Evolutionary conservation across 2,113 vertebrate genomes (phyloP).

Genomic region (Sprattus sprattus): DNA sequence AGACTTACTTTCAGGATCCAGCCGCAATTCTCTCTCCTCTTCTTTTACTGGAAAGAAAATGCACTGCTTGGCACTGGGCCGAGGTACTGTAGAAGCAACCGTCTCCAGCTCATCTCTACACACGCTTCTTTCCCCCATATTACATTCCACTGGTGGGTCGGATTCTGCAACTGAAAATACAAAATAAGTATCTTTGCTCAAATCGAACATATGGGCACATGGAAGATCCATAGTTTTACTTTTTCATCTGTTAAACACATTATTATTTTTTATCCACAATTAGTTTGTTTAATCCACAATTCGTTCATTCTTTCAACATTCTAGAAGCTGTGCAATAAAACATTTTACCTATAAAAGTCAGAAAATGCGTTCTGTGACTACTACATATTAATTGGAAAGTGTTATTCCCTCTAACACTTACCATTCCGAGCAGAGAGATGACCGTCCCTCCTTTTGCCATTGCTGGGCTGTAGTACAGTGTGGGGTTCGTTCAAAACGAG

Average conservation of each 20-base stretch:
- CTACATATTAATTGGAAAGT: background rate
- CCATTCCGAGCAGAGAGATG: slow-evolving; percentile 44
- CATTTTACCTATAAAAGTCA: too few species aligned
- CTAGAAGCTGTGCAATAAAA: too few species aligned
- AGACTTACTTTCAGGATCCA: slow-evolving; percentile 46
- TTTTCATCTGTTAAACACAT: background rate
- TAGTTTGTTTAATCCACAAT: too few species aligned
- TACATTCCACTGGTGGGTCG: background rate
- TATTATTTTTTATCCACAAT: too few species aligned
- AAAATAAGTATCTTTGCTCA: background rate
- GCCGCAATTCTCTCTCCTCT: slow-evolving; percentile 67
- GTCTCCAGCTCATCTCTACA: background rate
- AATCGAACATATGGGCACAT: background rate
- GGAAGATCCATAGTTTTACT: background rate
- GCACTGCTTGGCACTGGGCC: slow-evolving; percentile 64
- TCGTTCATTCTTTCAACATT: too few species aligned
- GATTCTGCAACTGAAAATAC: background rate
- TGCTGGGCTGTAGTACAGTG: slow-evolving; percentile 40
- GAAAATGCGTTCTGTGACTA: background rate
- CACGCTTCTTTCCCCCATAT: background rate
- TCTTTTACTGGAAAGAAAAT: slow-evolving; percentile 76
- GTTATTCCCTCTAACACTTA: slow-evolving; percentile 44
- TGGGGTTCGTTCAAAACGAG: slow-evolving; percentile 50
- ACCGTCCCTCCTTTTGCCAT: background rate
- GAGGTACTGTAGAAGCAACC: slow-evolving; percentile 31